These are phyloP conservation scores for Phlogophora meticulosa DNA, from an alignment of 2,888 invertebrate genomes.

Conservation along the genomic window DNA sequence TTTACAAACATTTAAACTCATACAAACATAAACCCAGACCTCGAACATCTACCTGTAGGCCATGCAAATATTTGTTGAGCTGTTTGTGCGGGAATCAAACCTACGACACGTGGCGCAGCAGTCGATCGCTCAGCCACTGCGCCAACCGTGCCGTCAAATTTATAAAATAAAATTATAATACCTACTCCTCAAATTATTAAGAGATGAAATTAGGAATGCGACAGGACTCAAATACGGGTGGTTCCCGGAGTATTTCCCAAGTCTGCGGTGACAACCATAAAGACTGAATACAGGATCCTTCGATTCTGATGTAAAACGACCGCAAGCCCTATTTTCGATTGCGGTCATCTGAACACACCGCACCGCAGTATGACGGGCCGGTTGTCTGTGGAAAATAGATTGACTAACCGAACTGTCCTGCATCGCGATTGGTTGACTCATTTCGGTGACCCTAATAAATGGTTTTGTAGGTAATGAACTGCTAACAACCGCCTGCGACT, in stretches of 20 bases:
- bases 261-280: constrained; percentile 53
- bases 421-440: not conserved
- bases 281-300: constrained; percentile 63
- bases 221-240: not conserved
- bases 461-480: not conserved
- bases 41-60: too few relatives aligned
- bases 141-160: too few relatives aligned
- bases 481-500: not conserved
- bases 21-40: too few relatives aligned
- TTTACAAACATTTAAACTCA: too few relatives aligned
- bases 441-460: too few relatives aligned
- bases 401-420: constrained; percentile 28
- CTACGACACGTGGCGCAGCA: too few relatives aligned
- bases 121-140: too few relatives aligned
- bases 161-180: too few relatives aligned
- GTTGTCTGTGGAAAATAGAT: constrained; percentile 40
- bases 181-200: constrained; percentile 1
- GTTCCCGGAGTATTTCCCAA: constrained; percentile 43
- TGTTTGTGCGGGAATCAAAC: too few relatives aligned
- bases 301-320: constrained; percentile 59
- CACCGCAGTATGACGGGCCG: constrained; percentile 23
- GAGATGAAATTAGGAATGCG: constrained; percentile 10
- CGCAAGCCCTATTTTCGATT: constrained; percentile 56
- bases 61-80: too few relatives aligned
- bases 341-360: constrained; percentile 54